A percentile compares a stretch with the other conserved stretches of the same genome.
Conservation (phyloP, 2,113 vertebrate species). For the Xyrauchen texanus region DNA sequence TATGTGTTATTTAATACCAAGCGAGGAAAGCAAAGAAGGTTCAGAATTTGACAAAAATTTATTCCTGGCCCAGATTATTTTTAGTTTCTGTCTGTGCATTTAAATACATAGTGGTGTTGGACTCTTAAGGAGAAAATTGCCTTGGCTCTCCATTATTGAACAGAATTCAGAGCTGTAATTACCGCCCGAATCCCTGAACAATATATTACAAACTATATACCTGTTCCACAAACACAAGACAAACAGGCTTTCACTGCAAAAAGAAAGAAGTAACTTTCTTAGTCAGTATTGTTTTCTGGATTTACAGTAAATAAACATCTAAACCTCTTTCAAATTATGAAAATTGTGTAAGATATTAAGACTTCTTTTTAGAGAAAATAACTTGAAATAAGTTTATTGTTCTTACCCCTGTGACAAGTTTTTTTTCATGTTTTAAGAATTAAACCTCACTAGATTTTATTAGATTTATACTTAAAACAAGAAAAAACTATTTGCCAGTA, state of each 20-base stretch:
- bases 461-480: too few relatives aligned
- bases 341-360: too few relatives aligned
- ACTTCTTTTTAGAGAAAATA: too few relatives aligned
- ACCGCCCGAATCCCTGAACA: conserved; percentile 52
- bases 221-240: background rate
- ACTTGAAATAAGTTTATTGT: too few relatives aligned
- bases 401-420: too few relatives aligned
- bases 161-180: conserved; percentile 64
- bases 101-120: conserved; percentile 52
- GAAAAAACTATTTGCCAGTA: too few relatives aligned
- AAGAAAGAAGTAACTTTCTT: background rate
- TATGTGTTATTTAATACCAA: conserved; percentile 3
- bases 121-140: conserved; percentile 66
- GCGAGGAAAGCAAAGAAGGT: background rate
- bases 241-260: background rate
- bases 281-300: too few relatives aligned
- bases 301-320: too few relatives aligned
- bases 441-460: too few relatives aligned
- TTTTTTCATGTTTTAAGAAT: too few relatives aligned
- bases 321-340: too few relatives aligned
- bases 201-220: conserved; percentile 12
- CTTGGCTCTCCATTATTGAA: conserved; percentile 58
- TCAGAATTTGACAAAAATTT: conserved; percentile 19
- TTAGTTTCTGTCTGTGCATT: conserved; percentile 54
- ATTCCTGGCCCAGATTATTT: conserved; percentile 20